Evolutionary conservation across 37 sponge, comb jelly and placozoan species (phyloP).

Genomic region (Chondrilla cf. caribensis): DNA sequence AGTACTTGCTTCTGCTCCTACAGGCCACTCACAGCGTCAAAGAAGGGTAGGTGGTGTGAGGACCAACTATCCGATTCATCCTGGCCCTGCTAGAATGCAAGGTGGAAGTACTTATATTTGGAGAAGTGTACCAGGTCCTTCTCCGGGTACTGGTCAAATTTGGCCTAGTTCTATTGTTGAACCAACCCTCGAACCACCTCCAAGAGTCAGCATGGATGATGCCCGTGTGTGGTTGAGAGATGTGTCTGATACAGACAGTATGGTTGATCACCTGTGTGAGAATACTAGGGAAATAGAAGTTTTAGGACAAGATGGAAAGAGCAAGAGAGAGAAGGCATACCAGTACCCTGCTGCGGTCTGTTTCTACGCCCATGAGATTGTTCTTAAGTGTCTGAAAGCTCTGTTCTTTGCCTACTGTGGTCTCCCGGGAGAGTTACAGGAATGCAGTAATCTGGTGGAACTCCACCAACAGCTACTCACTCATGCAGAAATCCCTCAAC

Average conservation of each 20-base stretch:
- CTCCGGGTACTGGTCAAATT: background rate
- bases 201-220: background rate
- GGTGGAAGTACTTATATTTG: background rate
- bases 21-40: background rate
- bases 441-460: constrained; percentile 24
- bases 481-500: background rate
- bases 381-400: constrained; percentile 61
- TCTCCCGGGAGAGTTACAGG: background rate
- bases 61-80: background rate
- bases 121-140: too few relatives aligned
- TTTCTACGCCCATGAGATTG: constrained; percentile 63
- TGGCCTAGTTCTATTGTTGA: background rate
- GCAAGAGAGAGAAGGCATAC: background rate
- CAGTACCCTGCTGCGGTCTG: constrained; percentile 49
- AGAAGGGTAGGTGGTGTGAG: background rate
- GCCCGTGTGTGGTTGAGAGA: background rate
- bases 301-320: background rate
- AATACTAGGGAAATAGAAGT: background rate
- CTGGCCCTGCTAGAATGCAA: background rate
- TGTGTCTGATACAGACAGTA: background rate
- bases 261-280: background rate
- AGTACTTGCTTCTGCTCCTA: background rate
- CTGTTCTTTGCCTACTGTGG: constrained; percentile 45
- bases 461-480: constrained; percentile 12
- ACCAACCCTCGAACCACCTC: background rate